Percentiles rank a stretch among this genome's conserved stretches.
These are phyloP conservation scores for Adoxophyes honmai DNA, from an alignment of 1,140 invertebrate species.

Conservation along the genomic window DNA sequence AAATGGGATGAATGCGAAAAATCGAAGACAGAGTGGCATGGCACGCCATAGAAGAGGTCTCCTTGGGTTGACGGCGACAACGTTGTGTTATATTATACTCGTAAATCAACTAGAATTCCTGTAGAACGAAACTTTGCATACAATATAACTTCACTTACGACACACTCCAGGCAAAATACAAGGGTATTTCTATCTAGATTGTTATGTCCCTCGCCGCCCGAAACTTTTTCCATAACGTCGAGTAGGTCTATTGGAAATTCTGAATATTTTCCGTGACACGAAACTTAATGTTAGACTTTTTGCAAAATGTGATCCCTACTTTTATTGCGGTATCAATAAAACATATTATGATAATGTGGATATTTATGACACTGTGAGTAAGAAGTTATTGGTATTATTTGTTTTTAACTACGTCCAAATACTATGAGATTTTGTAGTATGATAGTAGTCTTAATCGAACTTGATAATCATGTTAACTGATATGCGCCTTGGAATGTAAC, in stretches of 20 bases:
- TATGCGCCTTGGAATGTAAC: too few species aligned
- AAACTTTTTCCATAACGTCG: constrained; percentile 22
- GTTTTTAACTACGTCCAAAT: too few species aligned
- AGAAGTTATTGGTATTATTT: background rate
- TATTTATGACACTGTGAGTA: background rate
- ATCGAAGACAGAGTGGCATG: too few species aligned
- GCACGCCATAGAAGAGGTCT: too few species aligned
- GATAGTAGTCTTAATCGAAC: too few species aligned
- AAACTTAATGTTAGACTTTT: constrained; percentile 14
- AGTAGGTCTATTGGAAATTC: constrained; percentile 19
- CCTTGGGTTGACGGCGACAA: too few species aligned
- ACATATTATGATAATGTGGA: background rate
- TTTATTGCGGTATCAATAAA: background rate
- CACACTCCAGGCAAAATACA: constrained; percentile 8
- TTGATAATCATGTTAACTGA: too few species aligned
- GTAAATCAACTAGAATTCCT: too few species aligned
- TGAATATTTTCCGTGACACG: constrained; percentile 12
- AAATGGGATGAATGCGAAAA: too few species aligned
- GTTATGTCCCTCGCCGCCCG: constrained; percentile 16
- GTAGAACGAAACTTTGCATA: too few species aligned
- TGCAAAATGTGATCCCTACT: background rate
- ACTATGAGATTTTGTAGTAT: too few species aligned
- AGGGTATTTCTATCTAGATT: constrained; percentile 16
- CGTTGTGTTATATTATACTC: too few species aligned
- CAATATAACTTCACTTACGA: background rate